Evolutionary conservation across 2,888 invertebrate genomes (phyloP), one percentile per base, ranked within the genome.

Genomic region (Peribatodes rhomboidaria): DNA sequence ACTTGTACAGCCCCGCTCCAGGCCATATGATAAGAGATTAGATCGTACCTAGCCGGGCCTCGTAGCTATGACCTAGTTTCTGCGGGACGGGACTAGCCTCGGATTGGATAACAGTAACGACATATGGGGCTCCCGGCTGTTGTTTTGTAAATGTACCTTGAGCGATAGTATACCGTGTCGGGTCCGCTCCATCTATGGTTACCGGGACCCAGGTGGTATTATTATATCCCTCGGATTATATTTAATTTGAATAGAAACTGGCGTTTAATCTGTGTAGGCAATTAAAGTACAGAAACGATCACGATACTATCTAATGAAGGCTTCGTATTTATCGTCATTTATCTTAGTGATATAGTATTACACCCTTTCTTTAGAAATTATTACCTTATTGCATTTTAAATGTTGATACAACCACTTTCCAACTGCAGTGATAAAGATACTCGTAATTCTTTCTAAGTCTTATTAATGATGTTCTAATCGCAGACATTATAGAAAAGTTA

Each of bases 61-160:
- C 39, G 16, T 10, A 52, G 65, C 56, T 65, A 16, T 65, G 60
- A 61, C 65, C 65, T 65, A 65, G 52, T 60, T 59, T 52, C 56
- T 13, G 35, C 47, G 22, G 41, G 52, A 16, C 42, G 9, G 39
- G 44, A 54, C 54, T 52, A 13, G 53, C 22, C 27, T 39, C 39
- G 39, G 53, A 14, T 53, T 27, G 6, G 4, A 6, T 14, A 41
- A 14, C 14, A 53, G 53, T 53, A 1, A 10, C 18, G 7, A 1
- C 50, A 6, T 18, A 31, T 31, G 10, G 18, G 20, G 14, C 35
- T 18, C 16, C 16, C 10, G 22, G 39, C 44, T 55, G 55, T 55
- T 44, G 55, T 44, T 55, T 35, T 55, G 31, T 13, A 27, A 27
- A 54, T 42, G 33, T 42, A 42, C 11, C 42, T 20, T 20, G 20